Base-by-base conservation (phyloP, 2,797 vertebrate species). In the Hippoglossus hippoglossus region DNA sequence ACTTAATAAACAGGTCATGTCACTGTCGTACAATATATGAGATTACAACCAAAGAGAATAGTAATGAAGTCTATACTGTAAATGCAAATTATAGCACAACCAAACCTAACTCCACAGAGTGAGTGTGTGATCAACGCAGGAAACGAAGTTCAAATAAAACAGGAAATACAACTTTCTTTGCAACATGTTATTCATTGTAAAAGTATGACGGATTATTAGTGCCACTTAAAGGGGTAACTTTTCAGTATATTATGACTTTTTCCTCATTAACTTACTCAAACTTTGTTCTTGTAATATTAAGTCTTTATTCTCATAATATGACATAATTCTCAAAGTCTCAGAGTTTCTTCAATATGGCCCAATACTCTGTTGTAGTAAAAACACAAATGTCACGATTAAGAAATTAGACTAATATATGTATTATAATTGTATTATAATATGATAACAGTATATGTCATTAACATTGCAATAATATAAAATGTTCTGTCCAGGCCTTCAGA, bases 401-500 rank as follows among this genome's bases (percentile, higher is more conserved):
- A 47, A 34, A 69, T 63, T 13, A 57, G 18, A 46, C 44, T 19
- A 7, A 31, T 31, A 31, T 31, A 31, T 18, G 2, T 18, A 4
- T 46, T 19, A 5, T 19, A 39, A 41, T 41, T 47, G 8, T 46
- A 12, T 15, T 34, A 6, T 0, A 31, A 51, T 10, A 34, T 34
- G 31, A 11, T 52, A 57, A n/a, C 15, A 53, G n/a, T 16, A 6
- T 39, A 2, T 24, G 12, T 39, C 26, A 62, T 60, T 66, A 46
- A 58, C 8, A 3, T 8, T 54, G 15, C 10, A 36, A 46, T 21
- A 46, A 54, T 16, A 21, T 55, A 34, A 52, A 55, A 60, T 22
- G 24, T 19, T 50, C 1, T 25, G 4, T 58, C 12, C 82, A 99
- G 97, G 92, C 93, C 50, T 97, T 99, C 85, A 95, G 94, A 91